Base-by-base conservation (phyloP, 1,140 invertebrate genomes). In the Plodia interpunctella region DNA sequence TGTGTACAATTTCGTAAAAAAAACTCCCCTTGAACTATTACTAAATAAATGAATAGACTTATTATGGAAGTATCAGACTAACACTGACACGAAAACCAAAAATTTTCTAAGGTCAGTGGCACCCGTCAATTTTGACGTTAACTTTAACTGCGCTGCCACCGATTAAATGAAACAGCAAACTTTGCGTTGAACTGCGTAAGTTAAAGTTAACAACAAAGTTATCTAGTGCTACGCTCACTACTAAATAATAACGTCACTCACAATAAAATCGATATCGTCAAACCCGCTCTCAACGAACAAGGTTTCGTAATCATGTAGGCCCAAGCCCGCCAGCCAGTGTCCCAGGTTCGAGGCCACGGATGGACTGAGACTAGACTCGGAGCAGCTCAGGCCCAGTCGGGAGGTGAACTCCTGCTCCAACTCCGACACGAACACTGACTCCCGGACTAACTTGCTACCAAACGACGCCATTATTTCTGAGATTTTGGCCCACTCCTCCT, bases 401-500 rank as follows among this genome's bases (percentile, higher is more conserved):
- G 92, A 92, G 66, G 95, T 94, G 80, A 97, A 96, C 83, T 96
- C 95, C 74, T 95, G 94, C 77, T 97, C 95, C 65, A 96, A 89
- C 70, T 97, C 96, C 8, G 92, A 93, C 30, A 96, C 94, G 83
- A 97, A 96, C 2, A 96, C 94, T 0, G 94, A 96, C 76, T 96
- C 96, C 6, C 95, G 83, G 2, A 95, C 93, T 10, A 95, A 90
- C 18, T 94, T 94, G 55, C 94, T 95, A 28, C 97, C 96, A 74
- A 98, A 96, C 0, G 96, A 96, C 17, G 96, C 96, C 93, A 98
- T 97, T 61, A 98, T 98, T 86, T 97, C 96, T 8, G 96, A 96
- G 62, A 98, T 98, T 88, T 97, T 97, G 0, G 96, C 96, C 96
- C 97, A 98, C 86, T 98, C 97, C 89, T 98, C 96, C 78, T 96